Conservation (phyloP, 2,113 vertebrate species). For the Cariama cristata region DNA sequence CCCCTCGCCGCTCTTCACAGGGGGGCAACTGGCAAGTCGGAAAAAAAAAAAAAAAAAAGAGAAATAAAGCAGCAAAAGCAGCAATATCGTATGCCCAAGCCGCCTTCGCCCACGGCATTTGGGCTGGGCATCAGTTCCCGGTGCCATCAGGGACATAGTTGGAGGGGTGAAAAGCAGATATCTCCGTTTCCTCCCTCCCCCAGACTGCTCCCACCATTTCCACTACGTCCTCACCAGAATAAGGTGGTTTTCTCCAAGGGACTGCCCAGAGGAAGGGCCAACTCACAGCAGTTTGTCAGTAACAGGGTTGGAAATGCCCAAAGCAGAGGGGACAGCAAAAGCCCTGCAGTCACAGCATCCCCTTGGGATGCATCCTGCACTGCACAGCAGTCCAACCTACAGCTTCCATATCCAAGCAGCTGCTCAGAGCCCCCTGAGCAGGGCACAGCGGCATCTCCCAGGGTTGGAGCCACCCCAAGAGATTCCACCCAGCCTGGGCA, state of each 20-base stretch:
- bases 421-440: not conserved
- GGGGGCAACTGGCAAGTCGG: not conserved
- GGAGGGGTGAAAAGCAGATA: not conserved
- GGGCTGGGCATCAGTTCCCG: not conserved
- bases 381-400: fast-evolving
- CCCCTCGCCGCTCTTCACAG: not conserved
- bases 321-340: not conserved
- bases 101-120: fast-evolving
- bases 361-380: not conserved
- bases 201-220: not conserved
- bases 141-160: fast-evolving
- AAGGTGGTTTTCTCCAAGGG: not conserved
- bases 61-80: not conserved
- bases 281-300: fast-evolving
- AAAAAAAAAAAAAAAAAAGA: not conserved
- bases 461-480: not conserved
- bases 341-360: not conserved
- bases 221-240: not conserved
- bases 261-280: not conserved
- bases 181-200: not conserved
- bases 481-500: not conserved
- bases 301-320: not conserved
- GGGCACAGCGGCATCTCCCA: not conserved
- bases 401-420: not conserved
- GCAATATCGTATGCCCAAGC: not conserved